Base-by-base conservation (phyloP, 2,888 invertebrate genomes). In the Blastobasis adustella region DNA sequence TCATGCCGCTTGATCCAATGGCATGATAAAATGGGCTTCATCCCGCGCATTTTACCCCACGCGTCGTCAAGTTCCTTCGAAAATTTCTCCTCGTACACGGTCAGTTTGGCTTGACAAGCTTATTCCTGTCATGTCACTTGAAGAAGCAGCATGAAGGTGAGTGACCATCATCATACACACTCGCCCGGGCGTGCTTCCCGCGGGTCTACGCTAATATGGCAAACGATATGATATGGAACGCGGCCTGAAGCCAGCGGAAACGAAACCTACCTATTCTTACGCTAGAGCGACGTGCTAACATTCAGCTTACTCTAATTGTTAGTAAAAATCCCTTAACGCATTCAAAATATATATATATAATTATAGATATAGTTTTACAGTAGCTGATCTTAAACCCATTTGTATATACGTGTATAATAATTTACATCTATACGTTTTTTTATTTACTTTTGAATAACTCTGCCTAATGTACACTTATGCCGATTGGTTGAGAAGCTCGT, bases 261-360 rank as follows among this genome's bases (percentile, higher is more conserved):
- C 23, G 23, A 23, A 23, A 23, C 23, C 23, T 23, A 23, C 23
- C 23, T 23, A 23, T 23, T 23, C 23, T 23, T 23, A 23, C 23
- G 23, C 23, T 23, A 23, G 23, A 23, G 23, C 23, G 23, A 23
- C 23, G 23, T 23, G 23, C 79, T 78, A 76, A 76, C 73, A 76
- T 69, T 65, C 76, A 78, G 79, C 82, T 86, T 84, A 84, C 65
- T 71, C 83, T 86, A 82, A 73, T 76, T 83, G 84, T 87, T 87
- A 87, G 86, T 87, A 86, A 86, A 87, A 86, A 86, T 83, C 77
- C 80, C 84, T 86, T 86, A 84, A 86, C 83, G 71, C 82, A 83
- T 85, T 85, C 86, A 84, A 86, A 80, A 87, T 86, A 87, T 85
- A 86, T 85, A 82, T 77, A 79, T 63, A 62, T 67, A 67, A 69